phyloP scores from a whole-genome alignment of 2,113 vertebrate species.

The Pao palembangensis region DNA sequence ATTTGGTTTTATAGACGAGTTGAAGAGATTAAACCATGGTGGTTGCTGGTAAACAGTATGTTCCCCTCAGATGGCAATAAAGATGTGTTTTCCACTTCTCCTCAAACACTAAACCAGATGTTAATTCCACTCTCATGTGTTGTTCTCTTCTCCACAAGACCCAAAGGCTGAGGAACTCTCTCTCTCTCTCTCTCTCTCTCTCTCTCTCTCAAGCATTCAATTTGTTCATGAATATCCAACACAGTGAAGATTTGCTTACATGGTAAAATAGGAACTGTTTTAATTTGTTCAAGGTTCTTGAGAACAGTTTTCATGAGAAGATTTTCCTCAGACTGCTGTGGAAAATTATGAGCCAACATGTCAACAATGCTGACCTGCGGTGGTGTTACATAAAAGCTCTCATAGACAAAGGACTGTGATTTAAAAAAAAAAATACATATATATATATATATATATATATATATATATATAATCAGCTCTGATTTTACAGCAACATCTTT shows the following conservation, averaged over 20 bases:
- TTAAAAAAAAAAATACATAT: no score
- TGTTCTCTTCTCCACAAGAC: constrained; percentile 13
- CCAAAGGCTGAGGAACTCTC: constrained; percentile 2
- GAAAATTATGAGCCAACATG: no score
- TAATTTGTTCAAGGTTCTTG: no score
- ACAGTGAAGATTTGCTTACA: not conserved
- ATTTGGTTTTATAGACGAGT: constrained; percentile 26
- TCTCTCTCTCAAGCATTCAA: not conserved
- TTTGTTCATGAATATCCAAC: not conserved
- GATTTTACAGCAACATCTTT: no score
- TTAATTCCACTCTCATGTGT: constrained; percentile 28
- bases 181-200: not conserved
- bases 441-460: no score
- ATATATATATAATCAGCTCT: no score
- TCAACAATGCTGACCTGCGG: no score
- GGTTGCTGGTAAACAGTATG: constrained; percentile 32
- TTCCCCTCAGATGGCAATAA: constrained; percentile 30
- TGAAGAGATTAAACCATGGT: constrained; percentile 17
- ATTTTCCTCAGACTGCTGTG: no score
- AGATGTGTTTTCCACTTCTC: constrained; percentile 42
- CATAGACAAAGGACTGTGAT: no score
- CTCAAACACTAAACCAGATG: constrained; percentile 60
- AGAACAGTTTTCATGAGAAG: no score
- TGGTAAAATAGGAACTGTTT: no score
- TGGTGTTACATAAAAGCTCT: no score